These are phyloP conservation scores for Plectropomus leopardus DNA, from an alignment of 2,113 vertebrate genomes.

Conservation along the genomic window DNA sequence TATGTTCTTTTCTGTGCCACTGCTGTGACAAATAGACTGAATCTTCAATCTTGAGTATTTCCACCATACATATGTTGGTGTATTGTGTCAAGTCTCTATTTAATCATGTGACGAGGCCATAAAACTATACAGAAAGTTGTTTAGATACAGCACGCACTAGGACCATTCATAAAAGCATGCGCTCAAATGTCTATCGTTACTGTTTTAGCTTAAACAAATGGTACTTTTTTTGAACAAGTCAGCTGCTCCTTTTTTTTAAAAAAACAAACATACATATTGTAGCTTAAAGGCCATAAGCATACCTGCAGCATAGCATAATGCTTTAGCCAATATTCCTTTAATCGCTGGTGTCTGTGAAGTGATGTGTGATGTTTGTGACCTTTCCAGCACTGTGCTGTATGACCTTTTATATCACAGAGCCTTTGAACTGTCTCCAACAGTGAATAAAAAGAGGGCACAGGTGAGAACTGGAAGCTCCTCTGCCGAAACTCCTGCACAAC, in stretches of 20 bases:
- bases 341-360: conserved; percentile 55
- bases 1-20: too few relatives aligned
- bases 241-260: not conserved
- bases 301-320: not conserved
- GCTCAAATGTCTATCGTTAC: not conserved
- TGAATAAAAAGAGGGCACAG: conserved; percentile 28
- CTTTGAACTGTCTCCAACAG: conserved; percentile 74
- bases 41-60: too few relatives aligned
- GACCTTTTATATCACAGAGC: conserved; percentile 78
- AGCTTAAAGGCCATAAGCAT: not conserved
- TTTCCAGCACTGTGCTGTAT: conserved; percentile 71
- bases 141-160: too few relatives aligned
- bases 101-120: too few relatives aligned
- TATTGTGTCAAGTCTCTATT: too few relatives aligned
- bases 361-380: conserved; percentile 78
- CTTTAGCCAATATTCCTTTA: not conserved
- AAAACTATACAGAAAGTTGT: too few relatives aligned
- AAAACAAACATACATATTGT: not conserved
- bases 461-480: conserved; percentile 57
- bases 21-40: too few relatives aligned
- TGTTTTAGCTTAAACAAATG: not conserved
- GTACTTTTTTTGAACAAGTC: not conserved
- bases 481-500: conserved; percentile 33
- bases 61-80: too few relatives aligned
- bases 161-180: too few relatives aligned